phyloP scores from a whole-genome alignment of 2,888 invertebrate genomes.

The Isotomurus palustris region DNA sequence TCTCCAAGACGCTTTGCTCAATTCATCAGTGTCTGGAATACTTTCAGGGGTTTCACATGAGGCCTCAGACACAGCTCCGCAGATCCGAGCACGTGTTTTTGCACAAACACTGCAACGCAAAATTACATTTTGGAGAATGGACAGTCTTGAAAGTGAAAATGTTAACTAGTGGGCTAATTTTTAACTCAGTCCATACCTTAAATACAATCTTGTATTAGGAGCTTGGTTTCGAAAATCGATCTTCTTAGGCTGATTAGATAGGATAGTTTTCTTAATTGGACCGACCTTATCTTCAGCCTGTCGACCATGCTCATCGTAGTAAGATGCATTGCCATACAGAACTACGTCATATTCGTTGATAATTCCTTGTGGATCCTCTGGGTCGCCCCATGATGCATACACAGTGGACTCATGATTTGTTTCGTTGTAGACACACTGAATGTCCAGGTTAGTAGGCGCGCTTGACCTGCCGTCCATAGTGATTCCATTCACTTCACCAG shows the following conservation, averaged over 20 bases:
- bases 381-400: conserved; percentile 68
- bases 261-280: conserved; percentile 58
- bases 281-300: conserved; percentile 57
- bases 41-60: conserved; percentile 68
- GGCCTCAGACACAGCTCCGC: conserved; percentile 62
- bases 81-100: conserved; percentile 68
- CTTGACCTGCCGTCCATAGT: conserved; percentile 78
- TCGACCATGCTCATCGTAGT: conserved; percentile 55
- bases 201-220: conserved; percentile 79
- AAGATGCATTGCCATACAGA: conserved; percentile 57
- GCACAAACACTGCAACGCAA: conserved; percentile 63
- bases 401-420: conserved; percentile 60
- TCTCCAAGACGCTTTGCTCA: conserved; percentile 50
- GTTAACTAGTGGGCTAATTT: conserved; percentile 3
- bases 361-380: conserved; percentile 68
- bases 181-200: conserved; percentile 49
- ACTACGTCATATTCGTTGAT: conserved; percentile 70
- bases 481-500: conserved; percentile 69
- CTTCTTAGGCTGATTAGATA: conserved; percentile 53
- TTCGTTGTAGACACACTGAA: conserved; percentile 63
- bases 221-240: conserved; percentile 65
- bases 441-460: conserved; percentile 63
- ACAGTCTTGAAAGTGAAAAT: conserved; percentile 7
- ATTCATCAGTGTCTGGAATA: conserved; percentile 62
- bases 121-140: not conserved